Evolutionary conservation across 2,113 vertebrate genomes (phyloP), one percentile per base, ranked within the genome.

Genomic region (Muscicapa adusta): DNA sequence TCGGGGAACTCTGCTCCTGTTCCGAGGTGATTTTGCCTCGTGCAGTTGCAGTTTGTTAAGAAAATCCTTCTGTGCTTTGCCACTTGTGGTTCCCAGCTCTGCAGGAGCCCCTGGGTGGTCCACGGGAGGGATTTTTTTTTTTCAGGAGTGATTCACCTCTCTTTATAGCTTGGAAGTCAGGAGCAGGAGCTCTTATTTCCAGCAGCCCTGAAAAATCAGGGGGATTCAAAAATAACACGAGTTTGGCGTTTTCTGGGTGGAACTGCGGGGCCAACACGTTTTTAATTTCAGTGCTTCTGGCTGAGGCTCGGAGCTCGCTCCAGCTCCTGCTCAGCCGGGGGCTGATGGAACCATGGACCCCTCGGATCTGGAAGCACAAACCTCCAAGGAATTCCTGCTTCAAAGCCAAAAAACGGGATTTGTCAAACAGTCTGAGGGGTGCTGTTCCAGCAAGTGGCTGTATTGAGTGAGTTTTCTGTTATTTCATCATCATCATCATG

Each of bases 31-130:
- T 94, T 94, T 93, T 77, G 84, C 91, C 90, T 70, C 14, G 5
- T 13, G 86, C 62, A n/a, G 77, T 10, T 23, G 71, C 83, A 62
- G 62, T 25, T 13, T n/a, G 67, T 57, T 68, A 77, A 75, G 94
- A 74, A 89, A 96, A 83, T 4, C 85, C 62, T 38, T 51, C 70
- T 81, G 92, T 17, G 2, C 66, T 87, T 82, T 58, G 94, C 91
- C 74, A 43, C 85, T 83, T 33, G 40, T 76, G 93, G 36, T 75
- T 91, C 67, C 66, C 93, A 82, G 95, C 88, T 68, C 68, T 9
- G 63, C 16, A 77, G 23, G 72, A 95, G 70, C 8, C 4, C n/a
- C 94, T 96, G 96, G 96, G 97, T 97, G 97, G 97, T 97, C 92
- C 78, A 28, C 0, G 17, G 70, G 84, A 89, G 57, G 28, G 29